These are phyloP conservation scores for Tinea pellionella DNA, from an alignment of 2,888 invertebrate genomes.

Conservation along the genomic window DNA sequence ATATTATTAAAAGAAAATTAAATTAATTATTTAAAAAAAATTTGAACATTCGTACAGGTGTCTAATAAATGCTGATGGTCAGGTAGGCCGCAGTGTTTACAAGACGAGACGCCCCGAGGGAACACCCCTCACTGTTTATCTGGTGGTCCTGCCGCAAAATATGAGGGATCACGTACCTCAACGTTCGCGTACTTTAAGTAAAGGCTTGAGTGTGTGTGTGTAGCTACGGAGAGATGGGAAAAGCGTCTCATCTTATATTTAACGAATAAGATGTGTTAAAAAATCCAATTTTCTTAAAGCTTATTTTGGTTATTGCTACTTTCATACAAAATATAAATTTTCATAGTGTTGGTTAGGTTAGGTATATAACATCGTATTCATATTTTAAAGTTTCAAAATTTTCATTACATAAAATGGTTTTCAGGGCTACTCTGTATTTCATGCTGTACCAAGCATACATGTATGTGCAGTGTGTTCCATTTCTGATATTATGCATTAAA, in stretches of 20 bases:
- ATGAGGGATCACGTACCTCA: constrained; percentile 4
- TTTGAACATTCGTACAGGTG: neutral
- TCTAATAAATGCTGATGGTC: neutral
- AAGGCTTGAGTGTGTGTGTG: too few relatives aligned
- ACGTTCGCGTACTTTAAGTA: neutral
- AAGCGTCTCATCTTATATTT: neutral
- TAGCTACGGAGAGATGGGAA: neutral
- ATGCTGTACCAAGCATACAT: too few relatives aligned
- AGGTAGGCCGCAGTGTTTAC: neutral
- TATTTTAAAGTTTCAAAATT: neutral
- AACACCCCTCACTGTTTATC: neutral
- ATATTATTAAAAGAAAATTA: too few relatives aligned
- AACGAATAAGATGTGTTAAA: neutral
- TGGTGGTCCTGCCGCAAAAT: neutral
- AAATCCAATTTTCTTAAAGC: neutral
- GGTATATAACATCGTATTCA: too few relatives aligned
- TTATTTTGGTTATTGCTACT: neutral
- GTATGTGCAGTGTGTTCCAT: neutral
- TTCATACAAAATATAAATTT: neutral
- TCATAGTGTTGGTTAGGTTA: too few relatives aligned
- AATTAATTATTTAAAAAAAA: neutral
- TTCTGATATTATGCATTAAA: neutral
- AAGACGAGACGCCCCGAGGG: neutral
- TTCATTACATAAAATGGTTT: neutral
- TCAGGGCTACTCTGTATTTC: neutral